These are phyloP conservation scores for Tridacna crocea DNA, from an alignment of 2,888 invertebrate species.

Conservation along the genomic window DNA sequence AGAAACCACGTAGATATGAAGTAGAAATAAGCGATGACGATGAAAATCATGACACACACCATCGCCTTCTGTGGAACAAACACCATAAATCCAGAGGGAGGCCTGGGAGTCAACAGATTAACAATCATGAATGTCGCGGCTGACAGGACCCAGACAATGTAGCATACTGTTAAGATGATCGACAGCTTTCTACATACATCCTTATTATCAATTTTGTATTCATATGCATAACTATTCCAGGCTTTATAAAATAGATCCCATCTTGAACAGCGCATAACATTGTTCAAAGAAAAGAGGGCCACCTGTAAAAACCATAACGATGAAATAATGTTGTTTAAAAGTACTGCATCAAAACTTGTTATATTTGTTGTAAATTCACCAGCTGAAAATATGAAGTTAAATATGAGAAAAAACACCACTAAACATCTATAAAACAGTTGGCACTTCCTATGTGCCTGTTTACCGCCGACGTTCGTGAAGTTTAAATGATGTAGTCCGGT, in stretches of 20 bases:
- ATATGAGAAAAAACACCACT: constrained; percentile 51
- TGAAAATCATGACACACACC: constrained; percentile 24
- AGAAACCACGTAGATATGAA: constrained; percentile 64
- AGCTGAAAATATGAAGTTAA: constrained; percentile 57
- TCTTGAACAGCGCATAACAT: constrained; percentile 41
- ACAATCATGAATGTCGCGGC: constrained; percentile 54
- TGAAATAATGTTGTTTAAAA: constrained; percentile 64
- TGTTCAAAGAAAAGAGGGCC: constrained; percentile 54
- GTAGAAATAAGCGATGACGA: constrained; percentile 57
- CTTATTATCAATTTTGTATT: constrained; percentile 39
- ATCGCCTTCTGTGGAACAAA: constrained; percentile 20
- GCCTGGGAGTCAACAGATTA: constrained; percentile 28
- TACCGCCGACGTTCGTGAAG: not conserved
- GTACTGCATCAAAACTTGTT: constrained; percentile 52
- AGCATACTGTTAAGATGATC: constrained; percentile 39
- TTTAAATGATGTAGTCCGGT: constrained; percentile 47
- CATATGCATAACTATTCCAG: constrained; percentile 52
- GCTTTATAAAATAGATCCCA: constrained; percentile 55
- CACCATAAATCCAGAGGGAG: constrained; percentile 39
- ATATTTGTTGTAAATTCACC: constrained; percentile 46
- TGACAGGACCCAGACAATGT: constrained; percentile 50
- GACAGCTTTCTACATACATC: constrained; percentile 32
- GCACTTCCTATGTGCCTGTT: not conserved
- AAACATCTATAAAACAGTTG: constrained; percentile 40
- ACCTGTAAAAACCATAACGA: constrained; percentile 66